Evolutionary conservation across 2,797 vertebrate species (phyloP).

Genomic region (Pseudopleuronectes americanus): DNA sequence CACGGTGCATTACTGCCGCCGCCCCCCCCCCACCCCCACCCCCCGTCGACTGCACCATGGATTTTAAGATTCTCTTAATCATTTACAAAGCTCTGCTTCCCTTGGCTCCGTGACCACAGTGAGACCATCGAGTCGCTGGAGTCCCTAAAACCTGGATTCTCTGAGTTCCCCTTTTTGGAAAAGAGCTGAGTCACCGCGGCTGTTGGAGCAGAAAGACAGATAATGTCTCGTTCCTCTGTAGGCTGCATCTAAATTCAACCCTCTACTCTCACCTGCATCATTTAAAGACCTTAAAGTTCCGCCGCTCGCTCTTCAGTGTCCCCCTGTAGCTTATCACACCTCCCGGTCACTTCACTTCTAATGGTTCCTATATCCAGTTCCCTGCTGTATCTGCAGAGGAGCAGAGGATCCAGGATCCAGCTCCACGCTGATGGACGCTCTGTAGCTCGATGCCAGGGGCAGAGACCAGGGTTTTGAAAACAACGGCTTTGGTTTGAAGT

Average conservation of each 20-base stretch:
- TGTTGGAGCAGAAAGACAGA: not conserved
- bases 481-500: no score
- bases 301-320: not conserved
- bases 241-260: not conserved
- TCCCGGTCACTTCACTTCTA: not conserved
- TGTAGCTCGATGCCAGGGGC: not conserved
- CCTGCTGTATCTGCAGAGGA: not conserved
- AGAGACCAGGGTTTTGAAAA: not conserved
- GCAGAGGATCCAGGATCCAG: not conserved
- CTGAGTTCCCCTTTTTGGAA: no score
- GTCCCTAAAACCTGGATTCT: no score
- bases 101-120: no score
- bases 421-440: not conserved
- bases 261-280: slow-evolving; percentile 17
- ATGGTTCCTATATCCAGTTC: slow-evolving; percentile 9
- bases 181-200: not conserved
- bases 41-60: no score
- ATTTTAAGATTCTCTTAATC: no score
- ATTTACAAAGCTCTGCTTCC: no score
- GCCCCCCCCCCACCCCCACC: no score
- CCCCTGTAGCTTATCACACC: slow-evolving; percentile 10
- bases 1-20: no score
- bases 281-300: not conserved
- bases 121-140: no score
- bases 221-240: slow-evolving; percentile 1